Base-by-base conservation (phyloP, 2,797 vertebrate genomes). In the Sebastolobus alascanus region DNA sequence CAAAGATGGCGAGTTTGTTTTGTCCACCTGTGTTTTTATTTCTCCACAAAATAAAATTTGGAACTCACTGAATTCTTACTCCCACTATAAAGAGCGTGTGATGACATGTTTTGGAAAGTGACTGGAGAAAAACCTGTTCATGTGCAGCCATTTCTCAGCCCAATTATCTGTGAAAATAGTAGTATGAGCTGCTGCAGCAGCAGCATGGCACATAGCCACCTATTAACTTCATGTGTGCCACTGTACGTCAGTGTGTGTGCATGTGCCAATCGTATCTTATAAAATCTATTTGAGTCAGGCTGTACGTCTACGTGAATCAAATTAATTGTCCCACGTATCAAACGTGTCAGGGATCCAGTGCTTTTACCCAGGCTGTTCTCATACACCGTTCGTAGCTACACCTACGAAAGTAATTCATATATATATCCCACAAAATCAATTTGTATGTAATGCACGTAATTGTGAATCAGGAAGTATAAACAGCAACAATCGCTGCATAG, bases 1-100 rank as follows among this genome's bases (percentile, higher is more conserved):
- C 56, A 37, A n/a, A 40, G 9, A 43, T 16, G 22, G 54, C 38
- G 50, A 64, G 18, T 64, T 76, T 73, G 73, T 52, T 73, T 43
- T 75, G 50, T 75, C 40, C 46, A 77, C 52, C 22, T 37, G 65
- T 77, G 64, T 77, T 43, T 76, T 64, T 18, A 20, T 52, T 52
- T n/a, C 50, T 37, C 3, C 22, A 63, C 13, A 35, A 70, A 82
- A 75, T 73, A 74, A 43, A 38, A 82, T 85, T 61, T 73, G 50
- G 61, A 55, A 37, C 55, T 25, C 22, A 73, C 40, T 59, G 14
- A 80, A 78, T 79, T 85, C 71, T 37, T 79, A 83, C 84, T 82
- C 71, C 58, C 50, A 38, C 71, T 3, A 63, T 55, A 85, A 78
- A 63, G 25, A 68, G 6, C 27, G 16, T 66, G 52, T 54, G 61